phyloP scores from a whole-genome alignment of 2,888 invertebrate genomes.

The Pseudoips prasinana region DNA sequence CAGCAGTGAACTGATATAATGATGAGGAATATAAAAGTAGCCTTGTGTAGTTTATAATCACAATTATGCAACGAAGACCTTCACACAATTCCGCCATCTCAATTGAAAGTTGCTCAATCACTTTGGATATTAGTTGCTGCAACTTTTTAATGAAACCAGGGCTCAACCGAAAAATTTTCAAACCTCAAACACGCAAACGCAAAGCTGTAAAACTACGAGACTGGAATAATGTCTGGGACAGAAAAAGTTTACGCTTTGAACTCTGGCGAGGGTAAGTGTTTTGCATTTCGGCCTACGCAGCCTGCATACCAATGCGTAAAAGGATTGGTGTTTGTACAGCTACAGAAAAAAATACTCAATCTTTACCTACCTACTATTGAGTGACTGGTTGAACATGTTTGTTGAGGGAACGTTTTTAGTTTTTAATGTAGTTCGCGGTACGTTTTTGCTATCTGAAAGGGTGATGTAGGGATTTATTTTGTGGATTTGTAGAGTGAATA shows the following conservation, averaged over 20 bases:
- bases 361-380: slow-evolving; percentile 37
- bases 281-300: slow-evolving; percentile 72
- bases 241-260: slow-evolving; percentile 79
- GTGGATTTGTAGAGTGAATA: too few relatives aligned
- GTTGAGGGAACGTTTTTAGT: slow-evolving; percentile 16
- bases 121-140: slow-evolving; percentile 60
- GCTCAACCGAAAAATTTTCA: slow-evolving; percentile 71
- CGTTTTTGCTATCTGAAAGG: too few relatives aligned
- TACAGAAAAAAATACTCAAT: slow-evolving; percentile 46
- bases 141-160: slow-evolving; percentile 74
- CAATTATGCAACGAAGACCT: slow-evolving; percentile 26
- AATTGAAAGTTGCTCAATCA: slow-evolving; percentile 63
- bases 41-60: too few relatives aligned
- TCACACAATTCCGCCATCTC: slow-evolving; percentile 32
- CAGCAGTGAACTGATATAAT: too few relatives aligned
- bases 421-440: slow-evolving; percentile 5
- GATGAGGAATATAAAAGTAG: too few relatives aligned
- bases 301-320: slow-evolving; percentile 76
- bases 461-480: too few relatives aligned
- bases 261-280: slow-evolving; percentile 77
- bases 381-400: slow-evolving; percentile 31
- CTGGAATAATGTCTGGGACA: slow-evolving; percentile 77
- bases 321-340: slow-evolving; percentile 72
- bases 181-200: slow-evolving; percentile 77
- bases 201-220: slow-evolving; percentile 76